A percentile compares a stretch with the other conserved stretches of the same genome.
phyloP scores from a whole-genome alignment of 2,113 vertebrate species.

The Bungarus multicinctus region DNA sequence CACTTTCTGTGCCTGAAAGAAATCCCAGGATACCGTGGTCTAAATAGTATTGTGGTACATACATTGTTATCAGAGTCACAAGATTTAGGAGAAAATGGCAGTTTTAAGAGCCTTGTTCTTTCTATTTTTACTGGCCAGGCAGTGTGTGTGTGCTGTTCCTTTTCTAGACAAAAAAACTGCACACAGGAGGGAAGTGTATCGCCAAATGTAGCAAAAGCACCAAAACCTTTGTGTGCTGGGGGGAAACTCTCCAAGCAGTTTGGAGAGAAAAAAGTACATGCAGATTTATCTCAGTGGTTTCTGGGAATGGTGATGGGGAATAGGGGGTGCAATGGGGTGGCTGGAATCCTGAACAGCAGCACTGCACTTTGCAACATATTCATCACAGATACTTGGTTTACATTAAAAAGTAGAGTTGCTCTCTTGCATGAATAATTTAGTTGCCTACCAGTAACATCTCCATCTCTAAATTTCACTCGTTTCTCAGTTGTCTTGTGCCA shows the following conservation, averaged over 20 bases:
- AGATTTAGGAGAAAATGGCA: background rate
- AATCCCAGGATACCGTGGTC: background rate
- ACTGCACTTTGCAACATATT: background rate
- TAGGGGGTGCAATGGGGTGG: background rate
- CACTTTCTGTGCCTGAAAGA: background rate
- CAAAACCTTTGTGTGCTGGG: background rate
- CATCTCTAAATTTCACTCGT: background rate
- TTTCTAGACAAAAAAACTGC: background rate
- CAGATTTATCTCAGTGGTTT: background rate
- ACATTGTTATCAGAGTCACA: background rate
- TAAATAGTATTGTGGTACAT: background rate
- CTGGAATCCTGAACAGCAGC: background rate
- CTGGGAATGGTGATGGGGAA: background rate
- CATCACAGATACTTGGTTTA: background rate
- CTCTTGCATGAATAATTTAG: background rate
- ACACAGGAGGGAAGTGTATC: background rate
- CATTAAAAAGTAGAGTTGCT: background rate
- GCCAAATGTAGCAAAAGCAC: background rate
- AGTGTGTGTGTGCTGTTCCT: too few species aligned
- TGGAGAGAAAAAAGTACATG: background rate
- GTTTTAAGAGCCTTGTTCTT: background rate
- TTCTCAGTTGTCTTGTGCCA: background rate
- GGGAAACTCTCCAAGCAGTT: background rate
- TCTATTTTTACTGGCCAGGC: background rate
- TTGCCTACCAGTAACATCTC: background rate